phyloP scores from a whole-genome alignment of 2,888 invertebrate genomes.

The Linyphia triangularis region DNA sequence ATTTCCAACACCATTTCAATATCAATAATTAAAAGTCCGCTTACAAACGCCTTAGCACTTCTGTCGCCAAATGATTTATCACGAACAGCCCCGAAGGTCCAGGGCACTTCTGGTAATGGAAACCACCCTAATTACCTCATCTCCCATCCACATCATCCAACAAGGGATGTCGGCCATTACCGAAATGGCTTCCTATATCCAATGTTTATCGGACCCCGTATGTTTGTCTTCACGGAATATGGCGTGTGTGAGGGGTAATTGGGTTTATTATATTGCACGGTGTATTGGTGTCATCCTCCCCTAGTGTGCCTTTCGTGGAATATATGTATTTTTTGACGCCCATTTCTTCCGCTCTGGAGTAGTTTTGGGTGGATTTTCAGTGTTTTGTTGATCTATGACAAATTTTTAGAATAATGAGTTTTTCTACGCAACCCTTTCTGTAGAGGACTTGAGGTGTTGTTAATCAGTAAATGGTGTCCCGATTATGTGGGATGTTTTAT shows the following conservation, averaged over 20 bases:
- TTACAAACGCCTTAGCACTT: background rate
- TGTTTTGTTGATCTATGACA: background rate
- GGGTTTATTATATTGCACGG: slow-evolving; percentile 35
- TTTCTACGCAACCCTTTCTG: background rate
- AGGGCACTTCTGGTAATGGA: slow-evolving; percentile 46
- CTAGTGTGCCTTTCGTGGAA: background rate
- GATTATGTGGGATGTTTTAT: background rate
- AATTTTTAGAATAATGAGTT: background rate
- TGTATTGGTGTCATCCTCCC: background rate
- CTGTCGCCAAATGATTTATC: slow-evolving; percentile 35
- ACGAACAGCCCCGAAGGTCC: background rate
- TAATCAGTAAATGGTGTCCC: background rate
- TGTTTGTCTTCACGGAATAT: slow-evolving; percentile 40
- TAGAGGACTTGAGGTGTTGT: background rate
- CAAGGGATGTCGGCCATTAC: slow-evolving; percentile 9
- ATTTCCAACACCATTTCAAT: background rate
- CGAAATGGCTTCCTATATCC: slow-evolving; percentile 7
- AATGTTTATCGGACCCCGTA: slow-evolving; percentile 33
- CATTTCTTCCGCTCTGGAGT: too few relatives aligned
- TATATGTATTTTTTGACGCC: background rate
- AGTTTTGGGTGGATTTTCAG: background rate
- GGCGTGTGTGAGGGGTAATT: slow-evolving; percentile 51
- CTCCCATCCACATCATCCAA: background rate
- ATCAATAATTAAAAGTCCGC: background rate
- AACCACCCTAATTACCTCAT: slow-evolving; percentile 36